Evolutionary conservation across 2,888 invertebrate genomes (phyloP).

Genomic region (Onthophagus sagittarius): DNA sequence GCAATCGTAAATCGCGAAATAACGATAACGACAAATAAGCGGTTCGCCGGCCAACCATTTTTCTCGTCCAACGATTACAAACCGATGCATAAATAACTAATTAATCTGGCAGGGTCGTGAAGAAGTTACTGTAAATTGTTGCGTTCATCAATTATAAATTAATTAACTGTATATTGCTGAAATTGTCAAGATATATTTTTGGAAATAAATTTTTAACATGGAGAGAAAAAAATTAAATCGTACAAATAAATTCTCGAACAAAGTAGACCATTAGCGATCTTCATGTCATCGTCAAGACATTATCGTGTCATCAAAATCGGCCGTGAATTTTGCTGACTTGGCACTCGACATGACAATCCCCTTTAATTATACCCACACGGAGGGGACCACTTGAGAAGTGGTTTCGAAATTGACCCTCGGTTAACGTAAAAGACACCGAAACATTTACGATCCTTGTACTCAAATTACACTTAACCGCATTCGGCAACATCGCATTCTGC

Average conservation of each 20-base stretch:
- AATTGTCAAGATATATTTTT: no score
- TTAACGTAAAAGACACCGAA: not conserved
- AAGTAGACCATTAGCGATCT: not conserved
- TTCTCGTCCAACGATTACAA: not conserved
- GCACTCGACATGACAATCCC: not conserved
- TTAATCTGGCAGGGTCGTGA: not conserved
- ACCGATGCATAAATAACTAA: not conserved
- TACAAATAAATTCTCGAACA: not conserved
- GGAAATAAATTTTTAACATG: no score
- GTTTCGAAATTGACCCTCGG: not conserved
- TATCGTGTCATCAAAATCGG: not conserved
- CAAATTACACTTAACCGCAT: not conserved
- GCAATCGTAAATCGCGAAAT: not conserved
- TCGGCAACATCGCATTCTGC: not conserved
- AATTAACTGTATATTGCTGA: no score
- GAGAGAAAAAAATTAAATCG: no score
- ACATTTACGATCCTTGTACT: not conserved
- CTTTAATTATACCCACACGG: not conserved
- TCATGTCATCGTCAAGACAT: not conserved
- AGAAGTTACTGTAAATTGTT: not conserved
- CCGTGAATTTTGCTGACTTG: not conserved
- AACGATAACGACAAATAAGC: not conserved
- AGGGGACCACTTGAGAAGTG: not conserved
- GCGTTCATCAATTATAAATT: not conserved
- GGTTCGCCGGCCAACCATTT: not conserved